These are phyloP conservation scores for Pectinophora gossypiella DNA, from an alignment of 1,140 invertebrate genomes.

Conservation along the genomic window DNA sequence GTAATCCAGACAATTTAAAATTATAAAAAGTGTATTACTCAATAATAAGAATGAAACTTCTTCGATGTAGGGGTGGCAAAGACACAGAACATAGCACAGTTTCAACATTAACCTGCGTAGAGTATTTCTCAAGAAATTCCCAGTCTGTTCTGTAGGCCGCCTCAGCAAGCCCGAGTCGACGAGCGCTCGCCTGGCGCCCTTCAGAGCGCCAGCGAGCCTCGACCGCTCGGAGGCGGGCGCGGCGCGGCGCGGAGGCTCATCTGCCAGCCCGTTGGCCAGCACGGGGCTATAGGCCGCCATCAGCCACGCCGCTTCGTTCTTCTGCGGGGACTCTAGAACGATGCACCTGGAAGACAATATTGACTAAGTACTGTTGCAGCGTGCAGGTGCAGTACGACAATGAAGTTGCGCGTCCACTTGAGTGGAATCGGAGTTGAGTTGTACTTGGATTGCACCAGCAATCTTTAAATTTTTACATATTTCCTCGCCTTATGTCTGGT, in stretches of 20 bases:
- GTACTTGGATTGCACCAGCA: too few species aligned
- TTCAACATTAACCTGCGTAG: slow-evolving; percentile 86
- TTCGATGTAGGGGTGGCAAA: too few species aligned
- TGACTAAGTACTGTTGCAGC: too few species aligned
- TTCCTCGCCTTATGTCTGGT: too few species aligned
- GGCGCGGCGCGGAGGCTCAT: slow-evolving; percentile 76
- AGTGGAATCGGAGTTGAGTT: too few species aligned
- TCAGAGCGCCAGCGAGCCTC: slow-evolving; percentile 60
- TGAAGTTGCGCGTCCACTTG: too few species aligned
- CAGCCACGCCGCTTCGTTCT: slow-evolving; percentile 93
- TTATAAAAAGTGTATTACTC: too few species aligned
- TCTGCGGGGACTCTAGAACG: slow-evolving; percentile 93
- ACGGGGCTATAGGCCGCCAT: slow-evolving; percentile 94
- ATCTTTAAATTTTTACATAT: too few species aligned
- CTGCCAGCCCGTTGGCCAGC: slow-evolving; percentile 90
- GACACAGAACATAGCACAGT: too few species aligned
- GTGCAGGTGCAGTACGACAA: too few species aligned
- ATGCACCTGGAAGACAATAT: slow-evolving; percentile 84
- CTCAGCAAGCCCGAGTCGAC: slow-evolving; percentile 88
- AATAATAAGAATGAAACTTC: too few species aligned
- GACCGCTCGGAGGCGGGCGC: slow-evolving; percentile 59
- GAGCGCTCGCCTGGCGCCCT: slow-evolving; percentile 85
- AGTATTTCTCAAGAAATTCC: slow-evolving; percentile 91
- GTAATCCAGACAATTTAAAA: too few species aligned
- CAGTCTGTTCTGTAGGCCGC: slow-evolving; percentile 86